Evolutionary conservation across 2,888 invertebrate species (phyloP), one percentile per base, ranked within the genome.

Genomic region (Cotesia congregata): DNA sequence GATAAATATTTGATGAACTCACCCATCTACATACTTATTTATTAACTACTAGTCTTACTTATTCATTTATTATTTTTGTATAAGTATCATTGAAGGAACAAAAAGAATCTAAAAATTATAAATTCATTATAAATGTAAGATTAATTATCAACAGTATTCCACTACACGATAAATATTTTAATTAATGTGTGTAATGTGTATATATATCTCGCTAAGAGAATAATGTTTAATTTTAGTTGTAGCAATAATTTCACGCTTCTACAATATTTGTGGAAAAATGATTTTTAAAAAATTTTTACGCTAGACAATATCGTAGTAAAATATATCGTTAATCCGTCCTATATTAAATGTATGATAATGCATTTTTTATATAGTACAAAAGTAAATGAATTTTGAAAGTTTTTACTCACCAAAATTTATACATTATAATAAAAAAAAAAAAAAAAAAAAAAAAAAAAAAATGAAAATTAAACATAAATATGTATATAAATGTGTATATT

Each of bases 381-480:
- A 50, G 9, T 50, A 50, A 30, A 50, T 4, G 12, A 50, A 50
- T 50, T 50, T 50, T 50, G 50, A 50, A 50, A 50, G 12, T 50
- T 50, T 50, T 12, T 50, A 50, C 12, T 50, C 50, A 50, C 12
- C 50, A 50, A 50, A 50, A 50, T 50, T 50, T 50, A 50, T 50
- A 50, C 50, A 0, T 7, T 50, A 50, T 4, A 50, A 38, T 61
- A 71, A 60, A 9, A 17, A 39, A 3, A 61, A 59, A 61, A 61
- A 41, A 30, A 50, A 73, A 5, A 59, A 61, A 61, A 41, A 30
- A 50, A 73, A 5, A 15, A 39, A 59, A 38, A 72, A 41, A 38
- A 38, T 68, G 59, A 59, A 64, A 71, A 73, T 70, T 64, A 6
- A n/a, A 67, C 67, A 71, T 12, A 71, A 67, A n/a, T 40, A 69